phyloP scores from a whole-genome alignment of 2,888 invertebrate species.

The Hartigia nigra region DNA sequence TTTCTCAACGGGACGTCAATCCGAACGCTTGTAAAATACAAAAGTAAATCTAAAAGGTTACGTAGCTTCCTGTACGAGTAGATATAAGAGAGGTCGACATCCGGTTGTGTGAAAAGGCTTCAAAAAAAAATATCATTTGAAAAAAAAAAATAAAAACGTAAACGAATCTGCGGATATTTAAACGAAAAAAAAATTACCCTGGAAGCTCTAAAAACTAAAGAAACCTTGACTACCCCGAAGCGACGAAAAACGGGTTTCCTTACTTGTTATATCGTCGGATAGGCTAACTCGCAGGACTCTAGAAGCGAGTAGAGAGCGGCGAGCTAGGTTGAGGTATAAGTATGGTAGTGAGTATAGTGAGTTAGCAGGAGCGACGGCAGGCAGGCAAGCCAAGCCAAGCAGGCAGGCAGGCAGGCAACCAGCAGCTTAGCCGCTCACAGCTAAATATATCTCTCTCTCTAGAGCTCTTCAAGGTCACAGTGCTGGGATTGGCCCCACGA shows the following conservation, averaged over 20 bases:
- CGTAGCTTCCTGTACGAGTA: not conserved
- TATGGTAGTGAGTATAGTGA: not conserved
- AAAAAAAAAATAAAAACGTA: not conserved
- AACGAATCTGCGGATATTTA: not conserved
- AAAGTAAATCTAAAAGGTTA: not conserved
- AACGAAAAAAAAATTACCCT: not conserved
- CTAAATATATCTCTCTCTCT: constrained; percentile 52
- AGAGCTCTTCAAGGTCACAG: constrained; percentile 51
- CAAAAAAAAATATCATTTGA: not conserved
- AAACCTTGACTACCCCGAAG: not conserved
- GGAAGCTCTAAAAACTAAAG: not conserved
- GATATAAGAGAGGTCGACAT: not conserved
- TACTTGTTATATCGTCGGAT: not conserved
- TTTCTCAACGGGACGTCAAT: not conserved
- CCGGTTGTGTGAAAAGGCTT: not conserved
- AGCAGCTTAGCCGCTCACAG: constrained; percentile 38
- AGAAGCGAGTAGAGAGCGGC: constrained; percentile 3
- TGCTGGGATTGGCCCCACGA: constrained; percentile 47
- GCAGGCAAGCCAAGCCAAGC: not conserved
- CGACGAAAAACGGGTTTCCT: not conserved
- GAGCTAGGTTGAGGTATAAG: not conserved
- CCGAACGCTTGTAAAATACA: not conserved
- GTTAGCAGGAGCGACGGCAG: constrained; percentile 3
- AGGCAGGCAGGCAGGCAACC: not conserved
- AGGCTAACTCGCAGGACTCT: not conserved